phyloP scores from a whole-genome alignment of 2,797 vertebrate genomes.

The Spondyliosoma cantharus region DNA sequence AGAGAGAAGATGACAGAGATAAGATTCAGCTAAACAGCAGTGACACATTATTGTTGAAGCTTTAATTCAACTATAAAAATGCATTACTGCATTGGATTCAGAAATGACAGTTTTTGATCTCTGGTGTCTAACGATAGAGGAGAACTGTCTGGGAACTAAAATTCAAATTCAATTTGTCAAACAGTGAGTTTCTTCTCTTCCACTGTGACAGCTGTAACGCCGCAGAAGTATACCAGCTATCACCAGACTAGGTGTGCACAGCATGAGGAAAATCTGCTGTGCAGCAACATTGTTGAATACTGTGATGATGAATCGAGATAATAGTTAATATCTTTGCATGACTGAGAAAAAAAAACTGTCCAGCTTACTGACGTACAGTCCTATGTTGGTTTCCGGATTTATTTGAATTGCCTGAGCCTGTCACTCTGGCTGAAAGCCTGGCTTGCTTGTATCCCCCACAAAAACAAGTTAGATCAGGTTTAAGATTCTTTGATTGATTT shows the following conservation, averaged over 20 bases:
- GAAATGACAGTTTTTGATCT: conserved; percentile 27
- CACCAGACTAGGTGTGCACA: background rate
- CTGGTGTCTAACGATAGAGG: conserved; percentile 4
- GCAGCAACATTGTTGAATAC: too few relatives aligned
- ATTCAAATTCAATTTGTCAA: conserved; percentile 32
- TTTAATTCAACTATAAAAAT: conserved; percentile 31
- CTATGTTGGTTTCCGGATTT: too few relatives aligned
- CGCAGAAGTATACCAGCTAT: background rate
- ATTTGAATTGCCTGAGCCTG: too few relatives aligned
- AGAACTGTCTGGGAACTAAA: conserved; percentile 25
- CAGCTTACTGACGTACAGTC: too few relatives aligned
- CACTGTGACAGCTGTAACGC: background rate
- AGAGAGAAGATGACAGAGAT: conserved; percentile 35
- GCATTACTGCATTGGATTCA: conserved; percentile 14
- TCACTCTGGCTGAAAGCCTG: too few relatives aligned
- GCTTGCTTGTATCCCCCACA: too few relatives aligned
- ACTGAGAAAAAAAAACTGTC: too few relatives aligned
- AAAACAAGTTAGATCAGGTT: too few relatives aligned
- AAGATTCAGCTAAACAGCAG: conserved; percentile 28
- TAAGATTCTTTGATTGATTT: too few relatives aligned
- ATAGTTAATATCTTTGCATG: too few relatives aligned
- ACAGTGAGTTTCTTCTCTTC: background rate
- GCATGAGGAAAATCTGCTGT: too few relatives aligned
- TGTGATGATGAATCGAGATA: too few relatives aligned
- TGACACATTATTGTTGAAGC: conserved; percentile 4